Conservation (phyloP, 2,888 invertebrate species). For the Augiades crinisus region DNA sequence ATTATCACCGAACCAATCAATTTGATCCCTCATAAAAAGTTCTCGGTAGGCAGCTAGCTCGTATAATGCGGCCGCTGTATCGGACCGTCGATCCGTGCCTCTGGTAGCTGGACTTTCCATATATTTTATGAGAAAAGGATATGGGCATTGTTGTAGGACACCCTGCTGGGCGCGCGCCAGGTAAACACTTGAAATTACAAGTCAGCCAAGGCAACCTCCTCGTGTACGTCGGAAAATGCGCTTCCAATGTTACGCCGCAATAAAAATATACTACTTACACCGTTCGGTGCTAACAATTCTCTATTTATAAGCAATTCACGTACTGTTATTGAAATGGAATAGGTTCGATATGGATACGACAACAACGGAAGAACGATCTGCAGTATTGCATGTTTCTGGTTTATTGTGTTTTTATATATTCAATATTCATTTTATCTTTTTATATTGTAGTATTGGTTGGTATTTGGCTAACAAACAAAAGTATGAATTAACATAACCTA, state of each 20-base stretch:
- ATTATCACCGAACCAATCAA: slow-evolving; percentile 79
- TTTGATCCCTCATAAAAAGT: slow-evolving; percentile 80
- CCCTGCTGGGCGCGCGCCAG: slow-evolving; percentile 66
- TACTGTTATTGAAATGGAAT: slow-evolving; percentile 24
- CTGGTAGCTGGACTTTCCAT: slow-evolving; percentile 75
- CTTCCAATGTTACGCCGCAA: slow-evolving; percentile 78
- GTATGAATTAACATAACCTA: not conserved
- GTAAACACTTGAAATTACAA: slow-evolving; percentile 81
- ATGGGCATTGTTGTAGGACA: slow-evolving; percentile 75
- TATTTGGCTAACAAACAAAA: too few relatives aligned
- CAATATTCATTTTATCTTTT: too few relatives aligned
- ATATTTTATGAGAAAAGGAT: slow-evolving; percentile 82
- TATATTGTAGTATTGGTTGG: too few relatives aligned
- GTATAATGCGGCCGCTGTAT: slow-evolving; percentile 68
- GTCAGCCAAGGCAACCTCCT: slow-evolving; percentile 55
- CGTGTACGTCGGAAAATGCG: slow-evolving; percentile 58
- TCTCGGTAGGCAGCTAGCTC: slow-evolving; percentile 69
- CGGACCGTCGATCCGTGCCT: slow-evolving; percentile 68
- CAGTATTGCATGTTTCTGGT: not conserved
- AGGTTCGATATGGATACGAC: slow-evolving; percentile 16
- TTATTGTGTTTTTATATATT: not conserved
- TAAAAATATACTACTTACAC: slow-evolving; percentile 56
- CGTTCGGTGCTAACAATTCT: slow-evolving; percentile 31
- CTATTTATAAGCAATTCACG: slow-evolving; percentile 31
- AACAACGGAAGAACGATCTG: slow-evolving; percentile 2